Conservation (phyloP, 1,140 invertebrate species). For the Yoshiicerus persimilis region DNA sequence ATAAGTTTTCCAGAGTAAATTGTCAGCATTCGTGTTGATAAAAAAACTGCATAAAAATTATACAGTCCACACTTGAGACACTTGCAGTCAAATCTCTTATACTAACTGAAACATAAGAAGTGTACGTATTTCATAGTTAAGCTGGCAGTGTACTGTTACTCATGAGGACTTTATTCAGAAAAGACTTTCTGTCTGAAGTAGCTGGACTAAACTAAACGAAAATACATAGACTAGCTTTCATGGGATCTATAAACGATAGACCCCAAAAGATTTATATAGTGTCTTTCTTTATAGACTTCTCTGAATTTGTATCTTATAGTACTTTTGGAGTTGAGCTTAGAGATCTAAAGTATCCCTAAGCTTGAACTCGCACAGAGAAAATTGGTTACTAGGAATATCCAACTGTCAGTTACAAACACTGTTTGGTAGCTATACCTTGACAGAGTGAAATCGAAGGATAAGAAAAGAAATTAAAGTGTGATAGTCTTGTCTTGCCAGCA, state of each 20-base stretch:
- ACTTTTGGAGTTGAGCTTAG: too few species aligned
- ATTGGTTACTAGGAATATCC: not conserved
- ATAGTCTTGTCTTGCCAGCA: not conserved
- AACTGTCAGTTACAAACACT: not conserved
- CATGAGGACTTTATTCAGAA: not conserved
- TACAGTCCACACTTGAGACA: not conserved
- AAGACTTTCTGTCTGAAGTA: not conserved
- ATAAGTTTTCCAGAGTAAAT: too few species aligned
- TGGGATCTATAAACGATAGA: not conserved
- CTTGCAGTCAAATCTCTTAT: too few species aligned
- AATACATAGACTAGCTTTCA: not conserved
- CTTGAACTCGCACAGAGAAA: not conserved
- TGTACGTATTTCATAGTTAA: not conserved
- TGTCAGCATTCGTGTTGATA: too few species aligned
- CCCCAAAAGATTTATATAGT: not conserved
- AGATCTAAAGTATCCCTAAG: too few species aligned
- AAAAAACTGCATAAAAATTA: too few species aligned
- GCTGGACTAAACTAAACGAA: not conserved
- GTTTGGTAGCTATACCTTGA: not conserved
- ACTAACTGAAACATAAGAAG: not conserved
- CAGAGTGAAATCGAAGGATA: constrained; percentile 11
- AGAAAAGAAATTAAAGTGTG: not conserved
- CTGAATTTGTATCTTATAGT: too few species aligned
- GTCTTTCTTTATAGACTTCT: not conserved
- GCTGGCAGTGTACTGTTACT: not conserved